Base-by-base conservation (phyloP, 2,797 vertebrate genomes). In the Megalops cyprinoides region DNA sequence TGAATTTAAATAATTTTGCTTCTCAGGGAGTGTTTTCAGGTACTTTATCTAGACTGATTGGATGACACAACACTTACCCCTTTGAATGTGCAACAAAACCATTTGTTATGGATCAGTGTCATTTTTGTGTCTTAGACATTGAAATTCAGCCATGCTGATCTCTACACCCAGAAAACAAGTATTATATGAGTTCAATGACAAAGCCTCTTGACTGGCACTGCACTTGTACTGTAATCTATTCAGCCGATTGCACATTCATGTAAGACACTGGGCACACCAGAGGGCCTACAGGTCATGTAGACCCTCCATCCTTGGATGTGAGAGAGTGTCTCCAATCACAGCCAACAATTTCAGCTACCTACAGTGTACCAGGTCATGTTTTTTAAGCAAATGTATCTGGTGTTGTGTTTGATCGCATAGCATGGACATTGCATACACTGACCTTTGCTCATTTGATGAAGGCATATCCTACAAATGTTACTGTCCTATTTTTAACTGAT, bases 381-480 rank as follows among this genome's bases (percentile, higher is more conserved):
- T 65, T 65, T 18, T 65, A 34, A 34, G 31, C 31, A 34, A 34
- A 34, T 34, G 62, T 65, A 12, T 34, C 31, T 31, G 34, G 60
- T 37, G 60, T 53, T 53, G 51, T 53, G 60, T 65, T 65, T 4
- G 51, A 34, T 65, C 37, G n/a, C 31, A 65, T n/a, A 65, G 62
- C 62, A 37, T 34, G 23, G 18, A 65, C 31, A 18, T 65, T 65
- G 31, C 60, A 37, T 31, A 65, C 34, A 37, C 10, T 37, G 31
- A n/a, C n/a, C n/a, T 60, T 37, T 65, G 31, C 31, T 65, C 31
- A 18, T 65, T 65, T 65, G 12, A 37, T 34, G 14, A 65, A 37
- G 58, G 58, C 58, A 62, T 34, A 62, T 65, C n/a, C n/a, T n/a
- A n/a, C n/a, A 34, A 65, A 65, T 14, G 51, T 53, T 53, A 53